Evolutionary conservation across 2,113 vertebrate genomes (phyloP).

Genomic region (Tautogolabrus adspersus): DNA sequence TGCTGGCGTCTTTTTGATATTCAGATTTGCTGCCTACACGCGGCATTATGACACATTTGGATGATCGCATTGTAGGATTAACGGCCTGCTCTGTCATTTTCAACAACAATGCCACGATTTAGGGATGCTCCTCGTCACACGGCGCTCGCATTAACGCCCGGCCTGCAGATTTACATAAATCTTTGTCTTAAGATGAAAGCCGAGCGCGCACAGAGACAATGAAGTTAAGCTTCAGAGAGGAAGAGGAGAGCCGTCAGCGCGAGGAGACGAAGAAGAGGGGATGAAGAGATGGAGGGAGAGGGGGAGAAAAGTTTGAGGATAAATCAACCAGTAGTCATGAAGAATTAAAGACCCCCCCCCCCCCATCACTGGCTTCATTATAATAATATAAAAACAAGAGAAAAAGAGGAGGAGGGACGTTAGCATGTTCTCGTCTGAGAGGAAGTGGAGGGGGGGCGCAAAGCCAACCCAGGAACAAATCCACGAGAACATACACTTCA

Average conservation of each 20-base stretch:
- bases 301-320: slow-evolving; percentile 58
- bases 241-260: slow-evolving; percentile 64
- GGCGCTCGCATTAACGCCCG: slow-evolving; percentile 84
- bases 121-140: slow-evolving; percentile 86
- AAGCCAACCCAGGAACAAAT: too few species aligned
- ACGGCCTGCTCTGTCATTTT: slow-evolving; percentile 87
- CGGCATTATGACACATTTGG: slow-evolving; percentile 86
- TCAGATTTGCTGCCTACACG: slow-evolving; percentile 85
- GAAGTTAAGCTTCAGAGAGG: slow-evolving; percentile 85
- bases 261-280: slow-evolving; percentile 18
- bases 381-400: slow-evolving; percentile 54
- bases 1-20: slow-evolving; percentile 81
- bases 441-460: too few species aligned
- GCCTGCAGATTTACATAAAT: slow-evolving; percentile 89
- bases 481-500: too few species aligned
- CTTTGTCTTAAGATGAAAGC: slow-evolving; percentile 90
- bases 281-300: slow-evolving; percentile 43
- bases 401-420: slow-evolving; percentile 30
- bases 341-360: slow-evolving; percentile 70
- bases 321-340: slow-evolving; percentile 79
- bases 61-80: slow-evolving; percentile 89
- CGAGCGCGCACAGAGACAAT: slow-evolving; percentile 84
- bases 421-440: slow-evolving; percentile 24
- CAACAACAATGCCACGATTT: slow-evolving; percentile 88
- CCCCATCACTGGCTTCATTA: slow-evolving; percentile 29